These are phyloP conservation scores for Morphnarchus princeps DNA, from an alignment of 2,113 vertebrate genomes.

Conservation along the genomic window DNA sequence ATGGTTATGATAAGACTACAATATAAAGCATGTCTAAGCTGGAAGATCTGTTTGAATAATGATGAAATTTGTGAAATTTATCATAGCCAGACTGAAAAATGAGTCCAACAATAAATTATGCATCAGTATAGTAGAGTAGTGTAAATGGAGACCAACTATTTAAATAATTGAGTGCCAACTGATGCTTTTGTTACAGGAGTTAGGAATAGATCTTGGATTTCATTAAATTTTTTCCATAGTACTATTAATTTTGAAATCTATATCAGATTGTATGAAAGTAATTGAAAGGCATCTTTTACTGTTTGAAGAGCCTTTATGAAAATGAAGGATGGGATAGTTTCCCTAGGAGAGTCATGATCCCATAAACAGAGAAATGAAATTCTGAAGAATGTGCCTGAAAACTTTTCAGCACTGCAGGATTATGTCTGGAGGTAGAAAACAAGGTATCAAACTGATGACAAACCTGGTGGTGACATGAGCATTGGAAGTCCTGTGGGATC, in stretches of 20 bases:
- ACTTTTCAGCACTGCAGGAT: not conserved
- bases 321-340: not conserved
- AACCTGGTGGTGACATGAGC: not conserved
- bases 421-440: not conserved
- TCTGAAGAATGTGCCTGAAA: not conserved
- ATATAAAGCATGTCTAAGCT: not conserved
- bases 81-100: not conserved
- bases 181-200: not conserved
- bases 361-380: not conserved
- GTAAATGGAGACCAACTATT: not conserved
- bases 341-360: not conserved
- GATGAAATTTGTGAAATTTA: not conserved
- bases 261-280: not conserved
- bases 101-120: not conserved
- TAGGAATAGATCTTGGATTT: not conserved
- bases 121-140: not conserved
- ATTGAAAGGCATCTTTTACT: not conserved
- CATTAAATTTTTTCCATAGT: not conserved
- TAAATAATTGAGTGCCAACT: not conserved
- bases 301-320: not conserved
- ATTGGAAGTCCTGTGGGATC: not conserved
- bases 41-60: not conserved
- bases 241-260: not conserved
- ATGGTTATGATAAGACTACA: not conserved
- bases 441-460: not conserved